These are phyloP conservation scores for Leptinotarsa defecta DNA, from an alignment of 1,140 invertebrate genomes.

Conservation along the genomic window DNA sequence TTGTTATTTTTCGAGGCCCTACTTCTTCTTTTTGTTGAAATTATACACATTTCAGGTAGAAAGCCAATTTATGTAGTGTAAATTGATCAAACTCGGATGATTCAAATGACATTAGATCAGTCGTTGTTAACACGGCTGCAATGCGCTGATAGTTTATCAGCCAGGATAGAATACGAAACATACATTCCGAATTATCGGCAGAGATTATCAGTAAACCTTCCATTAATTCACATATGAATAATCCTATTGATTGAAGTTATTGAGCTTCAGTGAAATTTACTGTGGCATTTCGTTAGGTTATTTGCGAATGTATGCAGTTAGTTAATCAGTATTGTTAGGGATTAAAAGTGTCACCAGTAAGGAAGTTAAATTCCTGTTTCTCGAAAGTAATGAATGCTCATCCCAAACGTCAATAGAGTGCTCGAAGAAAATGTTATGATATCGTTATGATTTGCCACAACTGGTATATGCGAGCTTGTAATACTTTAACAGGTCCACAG, in stretches of 20 bases:
- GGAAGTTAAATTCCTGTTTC: too few species aligned
- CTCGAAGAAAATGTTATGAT: too few species aligned
- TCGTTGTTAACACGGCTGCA: constrained; percentile 9
- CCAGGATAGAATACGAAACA: neutral
- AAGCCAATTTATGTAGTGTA: constrained; percentile 21
- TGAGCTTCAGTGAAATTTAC: neutral
- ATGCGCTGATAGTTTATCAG: constrained; percentile 9
- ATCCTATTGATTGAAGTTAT: neutral
- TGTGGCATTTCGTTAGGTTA: too few species aligned
- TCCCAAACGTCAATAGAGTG: too few species aligned
- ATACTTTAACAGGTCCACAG: too few species aligned
- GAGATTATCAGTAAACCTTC: neutral
- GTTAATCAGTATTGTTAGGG: too few species aligned
- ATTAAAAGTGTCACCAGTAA: too few species aligned
- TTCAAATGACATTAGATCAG: neutral
- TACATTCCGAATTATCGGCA: constrained; percentile 1
- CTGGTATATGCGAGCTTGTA: too few species aligned
- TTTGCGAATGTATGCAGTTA: too few species aligned
- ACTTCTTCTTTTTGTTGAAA: neutral
- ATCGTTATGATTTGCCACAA: too few species aligned
- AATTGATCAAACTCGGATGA: constrained; percentile 21
- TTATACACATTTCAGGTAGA: constrained; percentile 14
- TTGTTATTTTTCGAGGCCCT: neutral
- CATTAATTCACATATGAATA: constrained; percentile 1
- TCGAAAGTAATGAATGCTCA: too few species aligned